Evolutionary conservation across 2,888 invertebrate genomes (phyloP).

Genomic region (Psylliodes chrysocephalus): DNA sequence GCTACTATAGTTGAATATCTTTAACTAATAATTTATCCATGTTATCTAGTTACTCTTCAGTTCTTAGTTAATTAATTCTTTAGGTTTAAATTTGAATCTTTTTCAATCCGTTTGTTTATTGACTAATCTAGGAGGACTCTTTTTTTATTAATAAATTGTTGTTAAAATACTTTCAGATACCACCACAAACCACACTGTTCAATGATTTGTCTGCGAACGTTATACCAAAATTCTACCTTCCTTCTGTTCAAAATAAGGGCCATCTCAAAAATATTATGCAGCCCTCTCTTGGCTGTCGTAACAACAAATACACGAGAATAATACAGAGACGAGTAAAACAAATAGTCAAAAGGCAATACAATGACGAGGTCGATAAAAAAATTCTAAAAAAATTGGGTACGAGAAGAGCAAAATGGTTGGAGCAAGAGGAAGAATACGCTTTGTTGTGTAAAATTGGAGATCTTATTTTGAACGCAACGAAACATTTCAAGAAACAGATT

Average conservation of each 20-base stretch:
- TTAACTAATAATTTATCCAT: too few relatives aligned
- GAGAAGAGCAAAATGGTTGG: slow-evolving; percentile 72
- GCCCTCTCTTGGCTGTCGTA: background rate
- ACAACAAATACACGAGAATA: slow-evolving; percentile 34
- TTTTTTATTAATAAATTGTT: too few relatives aligned
- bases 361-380: slow-evolving; percentile 72
- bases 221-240: background rate
- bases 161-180: slow-evolving; percentile 3
- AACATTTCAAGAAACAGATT: slow-evolving; percentile 59
- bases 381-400: slow-evolving; percentile 73
- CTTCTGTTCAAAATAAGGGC: too few relatives aligned
- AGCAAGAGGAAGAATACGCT: slow-evolving; percentile 76
- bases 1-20: too few relatives aligned
- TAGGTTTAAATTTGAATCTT: too few relatives aligned
- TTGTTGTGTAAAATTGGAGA: slow-evolving; percentile 74
- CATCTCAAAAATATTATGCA: too few relatives aligned
- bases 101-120: too few relatives aligned
- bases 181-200: background rate
- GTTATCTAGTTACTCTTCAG: too few relatives aligned
- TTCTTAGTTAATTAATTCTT: too few relatives aligned
- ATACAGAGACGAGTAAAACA: slow-evolving; percentile 29
- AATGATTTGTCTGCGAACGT: background rate
- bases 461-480: slow-evolving; percentile 65
- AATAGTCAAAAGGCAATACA: slow-evolving; percentile 49
- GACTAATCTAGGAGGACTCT: too few relatives aligned